Percentiles rank a stretch among this genome's conserved stretches.
Conservation (phyloP, 2,888 invertebrate species). For the Eretmocerus hayati region DNA sequence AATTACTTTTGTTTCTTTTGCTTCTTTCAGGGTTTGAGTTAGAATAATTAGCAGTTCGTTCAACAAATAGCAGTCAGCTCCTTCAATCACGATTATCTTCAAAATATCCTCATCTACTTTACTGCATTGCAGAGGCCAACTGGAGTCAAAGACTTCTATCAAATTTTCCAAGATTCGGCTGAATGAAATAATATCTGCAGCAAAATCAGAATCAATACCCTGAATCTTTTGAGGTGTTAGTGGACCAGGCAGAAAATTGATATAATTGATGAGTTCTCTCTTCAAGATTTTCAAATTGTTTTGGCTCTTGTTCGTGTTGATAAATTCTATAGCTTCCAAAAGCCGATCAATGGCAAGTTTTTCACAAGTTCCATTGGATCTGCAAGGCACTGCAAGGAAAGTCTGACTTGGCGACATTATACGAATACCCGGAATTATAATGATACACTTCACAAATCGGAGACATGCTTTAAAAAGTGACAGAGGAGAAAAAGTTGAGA, state of each 20-base stretch:
- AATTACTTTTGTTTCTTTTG: constrained; percentile 35
- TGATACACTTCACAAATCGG: not conserved
- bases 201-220: constrained; percentile 49
- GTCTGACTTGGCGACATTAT: constrained; percentile 39
- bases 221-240: constrained; percentile 62
- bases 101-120: constrained; percentile 46
- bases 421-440: constrained; percentile 13
- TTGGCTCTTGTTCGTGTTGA: constrained; percentile 42
- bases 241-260: constrained; percentile 50
- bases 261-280: constrained; percentile 28
- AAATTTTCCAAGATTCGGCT: constrained; percentile 50
- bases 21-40: constrained; percentile 49
- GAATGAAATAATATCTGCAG: constrained; percentile 49
- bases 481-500: too few relatives aligned
- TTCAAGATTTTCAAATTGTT: constrained; percentile 37
- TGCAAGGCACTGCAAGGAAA: constrained; percentile 38
- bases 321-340: constrained; percentile 39
- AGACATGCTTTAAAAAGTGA: constrained; percentile 10
- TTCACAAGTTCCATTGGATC: constrained; percentile 19
- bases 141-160: constrained; percentile 49
- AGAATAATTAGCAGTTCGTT: constrained; percentile 50
- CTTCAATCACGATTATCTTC: constrained; percentile 52
- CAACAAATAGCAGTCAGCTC: constrained; percentile 39
- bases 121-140: constrained; percentile 52
- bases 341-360: constrained; percentile 33